A percentile compares a stretch with the other conserved stretches of the same genome.
These are phyloP conservation scores for Meandrusa payeni DNA, from an alignment of 2,888 invertebrate genomes.

Conservation along the genomic window DNA sequence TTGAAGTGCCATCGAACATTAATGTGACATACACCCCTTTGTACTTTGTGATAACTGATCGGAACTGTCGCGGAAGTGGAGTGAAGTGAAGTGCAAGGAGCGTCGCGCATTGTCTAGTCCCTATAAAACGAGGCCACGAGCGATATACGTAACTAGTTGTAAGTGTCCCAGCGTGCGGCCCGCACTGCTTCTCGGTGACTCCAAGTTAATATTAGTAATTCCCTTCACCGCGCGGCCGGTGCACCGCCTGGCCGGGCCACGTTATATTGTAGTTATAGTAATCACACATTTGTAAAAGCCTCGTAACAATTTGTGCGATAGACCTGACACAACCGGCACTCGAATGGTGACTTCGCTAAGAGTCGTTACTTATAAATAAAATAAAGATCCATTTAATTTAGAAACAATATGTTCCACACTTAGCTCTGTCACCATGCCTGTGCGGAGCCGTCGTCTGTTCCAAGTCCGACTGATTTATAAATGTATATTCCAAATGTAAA, in stretches of 20 bases:
- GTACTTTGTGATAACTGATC: slow-evolving; percentile 15
- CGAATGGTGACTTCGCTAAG: slow-evolving; percentile 7
- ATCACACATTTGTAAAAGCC: not conserved
- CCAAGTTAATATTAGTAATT: slow-evolving; percentile 23
- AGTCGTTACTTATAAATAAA: not conserved
- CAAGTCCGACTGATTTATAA: slow-evolving; percentile 6
- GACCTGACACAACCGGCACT: not conserved
- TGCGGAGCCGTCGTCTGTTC: slow-evolving; percentile 3
- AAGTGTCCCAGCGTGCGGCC: slow-evolving; percentile 45
- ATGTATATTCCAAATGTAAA: slow-evolving; percentile 21
- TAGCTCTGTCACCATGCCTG: slow-evolving; percentile 3
- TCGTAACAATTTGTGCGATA: slow-evolving; percentile 1
- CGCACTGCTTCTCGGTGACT: slow-evolving; percentile 33
- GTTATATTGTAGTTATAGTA: slow-evolving; percentile 17
- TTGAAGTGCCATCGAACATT: slow-evolving; percentile 21
- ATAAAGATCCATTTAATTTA: slow-evolving; percentile 13
- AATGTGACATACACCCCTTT: not conserved
- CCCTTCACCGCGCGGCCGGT: slow-evolving; percentile 1
- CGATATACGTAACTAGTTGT: slow-evolving; percentile 75
- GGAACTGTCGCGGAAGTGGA: slow-evolving; percentile 9
- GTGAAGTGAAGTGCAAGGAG: slow-evolving; percentile 26
- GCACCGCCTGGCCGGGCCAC: not conserved
- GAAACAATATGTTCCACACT: not conserved
- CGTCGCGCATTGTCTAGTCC: slow-evolving; percentile 63
- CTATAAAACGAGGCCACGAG: slow-evolving; percentile 52